Evolutionary conservation across 2,888 invertebrate genomes (phyloP), one percentile per base, ranked within the genome.

Genomic region (Pterostichus madidus): DNA sequence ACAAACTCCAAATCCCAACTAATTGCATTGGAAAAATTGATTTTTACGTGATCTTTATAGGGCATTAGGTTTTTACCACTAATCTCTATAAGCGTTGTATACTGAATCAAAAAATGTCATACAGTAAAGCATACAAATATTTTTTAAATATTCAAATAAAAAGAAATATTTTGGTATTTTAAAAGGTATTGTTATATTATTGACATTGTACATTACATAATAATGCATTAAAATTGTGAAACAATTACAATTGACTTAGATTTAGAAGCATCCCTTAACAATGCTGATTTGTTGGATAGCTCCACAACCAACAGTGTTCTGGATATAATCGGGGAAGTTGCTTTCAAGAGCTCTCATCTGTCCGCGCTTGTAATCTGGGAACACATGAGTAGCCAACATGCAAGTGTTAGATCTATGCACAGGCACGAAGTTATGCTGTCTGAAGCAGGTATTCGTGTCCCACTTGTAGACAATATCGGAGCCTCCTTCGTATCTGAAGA

Each of bases 311-410:
- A 93, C 92, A 17, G 91, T 92, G 84, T 92, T 92, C 84, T 92
- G 91, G 87, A 94, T 91, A 86, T 91, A 94, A 89, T 93, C 93
- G 0, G 92, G 92, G 88, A 93, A 94, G 88, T 93, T 94, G 85
- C 93, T 93, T 86, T 93, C 92, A 84, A 94, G 87, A 0, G 92
- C 91, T 75, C 93, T 90, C 91, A 94, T 93, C 78, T 91, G 89
- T 68, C 91, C 90, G 61, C 91, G 90, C 85, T 90, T 91, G 86
- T 91, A 91, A 86, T 93, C 94, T 8, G 93, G 91, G 49, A 92
- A 87, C 0, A 92, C 93, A 84, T 93, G 92, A 10, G 93, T 94
- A 13, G 93, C 91, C 86, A 94, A 87, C 82, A 91, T 90, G 85
- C 92, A 92, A 59, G 90, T 89, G 10, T 89, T 89, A 44, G 91